These are phyloP conservation scores for Microplitis deprimator DNA, from an alignment of 2,888 invertebrate species.

Conservation along the genomic window DNA sequence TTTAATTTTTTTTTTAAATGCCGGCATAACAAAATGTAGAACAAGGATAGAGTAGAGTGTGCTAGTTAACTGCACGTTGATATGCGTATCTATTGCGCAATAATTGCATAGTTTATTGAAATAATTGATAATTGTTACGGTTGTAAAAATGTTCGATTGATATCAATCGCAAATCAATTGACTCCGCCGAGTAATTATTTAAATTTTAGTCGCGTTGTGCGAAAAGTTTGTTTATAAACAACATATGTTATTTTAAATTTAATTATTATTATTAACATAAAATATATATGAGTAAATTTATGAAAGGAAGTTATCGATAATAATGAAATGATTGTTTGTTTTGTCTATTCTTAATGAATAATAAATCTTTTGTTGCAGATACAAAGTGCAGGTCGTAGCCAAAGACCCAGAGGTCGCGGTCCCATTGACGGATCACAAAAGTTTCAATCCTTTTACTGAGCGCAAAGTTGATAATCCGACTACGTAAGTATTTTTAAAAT, in stretches of 20 bases:
- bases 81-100: neutral
- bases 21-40: neutral
- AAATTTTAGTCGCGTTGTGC: too few species aligned
- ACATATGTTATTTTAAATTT: neutral
- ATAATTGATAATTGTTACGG: neutral
- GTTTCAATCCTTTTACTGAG: conserved; percentile 84
- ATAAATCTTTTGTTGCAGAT: conserved; percentile 70
- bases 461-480: conserved; percentile 83
- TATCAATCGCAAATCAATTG: neutral
- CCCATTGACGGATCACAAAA: conserved; percentile 70
- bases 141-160: neutral
- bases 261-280: neutral
- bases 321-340: neutral
- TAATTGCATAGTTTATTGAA: conserved; percentile 1
- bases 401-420: conserved; percentile 76
- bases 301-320: neutral
- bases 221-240: neutral
- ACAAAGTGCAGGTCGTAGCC: conserved; percentile 74
- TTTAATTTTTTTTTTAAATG: neutral
- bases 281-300: too few species aligned
- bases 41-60: neutral
- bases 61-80: neutral
- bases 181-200: neutral
- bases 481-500: conserved; percentile 77
- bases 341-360: neutral